Percentiles rank a stretch among this genome's conserved stretches.
These are phyloP conservation scores for Mugil cephalus DNA, from an alignment of 2,113 vertebrate species.

Conservation along the genomic window DNA sequence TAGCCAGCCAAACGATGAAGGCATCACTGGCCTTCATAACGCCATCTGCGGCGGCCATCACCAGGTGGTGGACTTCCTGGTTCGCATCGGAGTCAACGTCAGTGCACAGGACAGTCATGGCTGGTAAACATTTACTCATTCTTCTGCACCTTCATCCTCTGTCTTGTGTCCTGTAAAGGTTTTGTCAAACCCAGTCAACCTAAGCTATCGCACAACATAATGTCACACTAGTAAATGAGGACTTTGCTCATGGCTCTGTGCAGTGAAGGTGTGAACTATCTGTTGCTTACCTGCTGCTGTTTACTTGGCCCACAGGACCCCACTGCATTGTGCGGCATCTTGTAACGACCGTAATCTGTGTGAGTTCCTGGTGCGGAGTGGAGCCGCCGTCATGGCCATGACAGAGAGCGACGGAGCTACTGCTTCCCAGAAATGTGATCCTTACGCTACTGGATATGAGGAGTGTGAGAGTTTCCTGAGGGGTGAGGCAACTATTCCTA, in stretches of 20 bases:
- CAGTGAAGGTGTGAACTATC: too few species aligned
- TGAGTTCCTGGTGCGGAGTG: slow-evolving; percentile 88
- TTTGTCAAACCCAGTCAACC: too few species aligned
- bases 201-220: too few species aligned
- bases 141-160: background rate
- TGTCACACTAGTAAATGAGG: too few species aligned
- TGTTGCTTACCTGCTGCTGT: too few species aligned
- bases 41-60: slow-evolving; percentile 92
- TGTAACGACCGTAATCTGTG: slow-evolving; percentile 91
- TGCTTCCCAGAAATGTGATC: slow-evolving; percentile 92
- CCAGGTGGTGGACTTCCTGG: slow-evolving; percentile 89
- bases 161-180: background rate
- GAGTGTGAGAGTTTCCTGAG: slow-evolving; percentile 89
- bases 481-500: slow-evolving; percentile 75
- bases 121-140: slow-evolving; percentile 82
- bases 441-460: slow-evolving; percentile 85
- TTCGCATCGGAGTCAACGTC: slow-evolving; percentile 88
- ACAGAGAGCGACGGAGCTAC: slow-evolving; percentile 89
- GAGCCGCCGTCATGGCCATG: slow-evolving; percentile 89
- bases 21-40: slow-evolving; percentile 94
- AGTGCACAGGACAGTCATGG: slow-evolving; percentile 93
- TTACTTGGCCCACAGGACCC: slow-evolving; percentile 83
- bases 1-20: slow-evolving; percentile 93
- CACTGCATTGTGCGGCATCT: slow-evolving; percentile 91
- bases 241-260: too few species aligned